These are phyloP conservation scores for Daubentonia madagascariensis DNA, from an alignment of 2,113 vertebrate genomes.

Conservation along the genomic window DNA sequence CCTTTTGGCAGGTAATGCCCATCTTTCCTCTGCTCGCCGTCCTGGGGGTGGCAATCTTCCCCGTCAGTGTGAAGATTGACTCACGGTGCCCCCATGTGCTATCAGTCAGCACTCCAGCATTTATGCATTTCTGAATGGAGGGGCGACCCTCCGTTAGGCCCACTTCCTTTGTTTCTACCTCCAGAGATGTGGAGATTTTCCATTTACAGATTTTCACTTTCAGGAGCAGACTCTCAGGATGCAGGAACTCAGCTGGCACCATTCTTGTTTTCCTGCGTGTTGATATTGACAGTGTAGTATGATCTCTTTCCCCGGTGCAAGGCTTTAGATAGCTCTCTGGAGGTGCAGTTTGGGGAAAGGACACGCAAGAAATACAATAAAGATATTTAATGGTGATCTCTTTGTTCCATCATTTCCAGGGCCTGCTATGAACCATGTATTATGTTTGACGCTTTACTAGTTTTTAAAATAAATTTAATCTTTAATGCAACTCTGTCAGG, in stretches of 20 bases:
- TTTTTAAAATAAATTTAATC: not conserved
- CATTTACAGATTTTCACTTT: not conserved
- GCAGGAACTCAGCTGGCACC: not conserved
- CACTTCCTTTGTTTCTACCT: not conserved
- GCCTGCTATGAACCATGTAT: not conserved
- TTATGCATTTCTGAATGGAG: not conserved
- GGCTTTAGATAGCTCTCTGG: not conserved
- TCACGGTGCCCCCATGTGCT: accelerated
- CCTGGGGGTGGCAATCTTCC: not conserved
- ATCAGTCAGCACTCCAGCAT: not conserved
- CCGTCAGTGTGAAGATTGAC: not conserved
- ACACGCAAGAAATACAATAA: not conserved
- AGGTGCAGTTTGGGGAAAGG: not conserved
- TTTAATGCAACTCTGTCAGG: not conserved
- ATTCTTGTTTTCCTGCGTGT: not conserved
- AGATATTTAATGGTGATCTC: not conserved
- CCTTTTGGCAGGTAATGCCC: too few relatives aligned
- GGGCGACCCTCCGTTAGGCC: not conserved
- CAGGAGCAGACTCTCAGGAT: not conserved
- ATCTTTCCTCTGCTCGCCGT: not conserved
- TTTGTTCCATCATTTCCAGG: not conserved
- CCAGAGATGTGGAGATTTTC: not conserved
- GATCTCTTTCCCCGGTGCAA: too few relatives aligned
- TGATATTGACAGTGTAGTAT: not conserved
- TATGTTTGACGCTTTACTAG: not conserved